Evolutionary conservation across 2,888 invertebrate species (phyloP).

Genomic region (Anthoptus insignis): DNA sequence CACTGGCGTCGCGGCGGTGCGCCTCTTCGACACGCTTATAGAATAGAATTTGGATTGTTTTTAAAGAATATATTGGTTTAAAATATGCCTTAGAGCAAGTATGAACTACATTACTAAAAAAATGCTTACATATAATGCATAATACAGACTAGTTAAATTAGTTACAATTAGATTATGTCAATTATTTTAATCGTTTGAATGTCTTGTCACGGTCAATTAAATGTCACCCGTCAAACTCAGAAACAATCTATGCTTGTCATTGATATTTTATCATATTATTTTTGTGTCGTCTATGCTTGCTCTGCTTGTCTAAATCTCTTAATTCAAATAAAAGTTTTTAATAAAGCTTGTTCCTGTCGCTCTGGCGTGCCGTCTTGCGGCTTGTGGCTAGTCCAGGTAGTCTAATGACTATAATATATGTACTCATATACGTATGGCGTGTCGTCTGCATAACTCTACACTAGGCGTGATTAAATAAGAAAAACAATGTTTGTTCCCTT

Average conservation of each 20-base stretch:
- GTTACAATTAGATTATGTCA: not conserved
- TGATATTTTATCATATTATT: no score
- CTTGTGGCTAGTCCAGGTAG: constrained; percentile 47
- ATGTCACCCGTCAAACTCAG: no score
- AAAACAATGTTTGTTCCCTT: not conserved
- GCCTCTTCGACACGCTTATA: constrained; percentile 53
- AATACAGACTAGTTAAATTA: not conserved
- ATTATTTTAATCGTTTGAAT: no score
- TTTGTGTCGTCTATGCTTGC: constrained; percentile 21
- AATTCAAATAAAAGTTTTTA: constrained; percentile 10
- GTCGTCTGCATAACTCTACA: not conserved
- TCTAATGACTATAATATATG: constrained; percentile 26
- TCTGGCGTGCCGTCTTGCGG: constrained; percentile 50
- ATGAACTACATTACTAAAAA: constrained; percentile 1
- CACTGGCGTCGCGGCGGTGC: constrained; percentile 53
- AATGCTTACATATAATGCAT: not conserved
- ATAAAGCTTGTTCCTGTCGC: constrained; percentile 36
- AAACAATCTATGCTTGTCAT: no score
- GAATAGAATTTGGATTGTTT: constrained; percentile 39
- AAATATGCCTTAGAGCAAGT: constrained; percentile 15
- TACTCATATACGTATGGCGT: constrained; percentile 3
- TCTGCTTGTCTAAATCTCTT: constrained; percentile 41
- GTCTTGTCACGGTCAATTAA: no score
- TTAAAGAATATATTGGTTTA: constrained; percentile 20
- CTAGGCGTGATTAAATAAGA: not conserved